Base-by-base conservation (phyloP, 2,888 invertebrate genomes). In the Diloba caeruleocephala region DNA sequence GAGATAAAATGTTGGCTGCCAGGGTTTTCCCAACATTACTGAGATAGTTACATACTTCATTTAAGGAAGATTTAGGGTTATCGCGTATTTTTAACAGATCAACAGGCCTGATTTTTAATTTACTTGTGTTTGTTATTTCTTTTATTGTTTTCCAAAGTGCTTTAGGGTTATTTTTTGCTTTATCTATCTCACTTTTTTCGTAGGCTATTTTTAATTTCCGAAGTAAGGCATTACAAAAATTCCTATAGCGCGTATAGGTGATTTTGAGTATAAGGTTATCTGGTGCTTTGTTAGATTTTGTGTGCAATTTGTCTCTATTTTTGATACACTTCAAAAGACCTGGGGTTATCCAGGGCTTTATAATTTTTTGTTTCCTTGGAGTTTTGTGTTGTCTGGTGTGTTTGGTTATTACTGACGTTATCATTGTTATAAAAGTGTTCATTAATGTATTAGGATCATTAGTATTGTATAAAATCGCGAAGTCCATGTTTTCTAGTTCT, bases 11-110 rank as follows among this genome's bases (percentile, higher is more conserved):
- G 0, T 37, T 26, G 3, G 9, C 37, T 1, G 38, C 15, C 26
- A 28, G n/a, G 17, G 26, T 38, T 14, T n/a, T 38, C 1, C 38
- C 38, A 9, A 38, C 17, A 15, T 28, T 38, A 28, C 26, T 17
- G 8, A 38, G 28, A n/a, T 17, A 38, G 2, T 26, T 14, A n/a
- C 26, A 14, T 0, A 37, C 26, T 8, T 26, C 15, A 14, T 37
- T 26, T 37, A 37, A 3, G 17, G 38, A 38, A 4, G 28, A n/a
- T 5, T 17, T 17, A 5, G 38, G n/a, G 9, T n/a, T 15, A 6
- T 28, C 26, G 6, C 28, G 1, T n/a, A 38, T 28, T 10, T 17
- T 7, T 9, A 38, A n/a, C 1, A 38, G 28, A 5, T 38, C 38
- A 0, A 28, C 28, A 5, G 38, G 28, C 3, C n/a, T 38, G 1